phyloP scores from a whole-genome alignment of 2,797 vertebrate species.

The Urophycis tenuis region DNA sequence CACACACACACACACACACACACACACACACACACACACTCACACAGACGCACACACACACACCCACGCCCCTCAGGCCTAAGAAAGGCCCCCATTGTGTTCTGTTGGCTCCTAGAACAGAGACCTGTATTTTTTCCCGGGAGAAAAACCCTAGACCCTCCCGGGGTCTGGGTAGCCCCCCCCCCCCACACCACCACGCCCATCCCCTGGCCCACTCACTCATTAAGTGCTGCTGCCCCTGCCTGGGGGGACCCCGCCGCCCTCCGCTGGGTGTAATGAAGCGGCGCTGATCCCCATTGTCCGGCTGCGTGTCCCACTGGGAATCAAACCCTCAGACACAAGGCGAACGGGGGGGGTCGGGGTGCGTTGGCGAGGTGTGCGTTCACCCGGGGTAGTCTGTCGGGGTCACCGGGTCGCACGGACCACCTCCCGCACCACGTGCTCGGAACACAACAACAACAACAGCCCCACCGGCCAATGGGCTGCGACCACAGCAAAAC shows the following conservation, averaged over 20 bases:
- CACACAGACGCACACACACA: background rate
- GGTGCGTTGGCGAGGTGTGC: constrained; percentile 35
- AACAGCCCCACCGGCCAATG: constrained; percentile 11
- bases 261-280: constrained; percentile 67
- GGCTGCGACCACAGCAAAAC: constrained; percentile 12
- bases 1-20: background rate
- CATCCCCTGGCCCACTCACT: background rate
- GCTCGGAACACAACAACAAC: constrained; percentile 25
- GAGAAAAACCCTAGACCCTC: constrained; percentile 50
- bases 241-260: constrained; percentile 23
- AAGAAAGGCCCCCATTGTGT: constrained; percentile 51
- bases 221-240: constrained; percentile 38
- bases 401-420: constrained; percentile 48
- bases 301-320: constrained; percentile 57
- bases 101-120: constrained; percentile 42
- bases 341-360: constrained; percentile 41
- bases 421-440: constrained; percentile 30
- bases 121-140: constrained; percentile 61
- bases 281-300: constrained; percentile 69
- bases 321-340: constrained; percentile 56
- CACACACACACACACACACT: background rate
- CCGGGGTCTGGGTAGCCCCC: too few relatives aligned
- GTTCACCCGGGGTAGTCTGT: constrained; percentile 46
- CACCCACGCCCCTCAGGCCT: constrained; percentile 35
- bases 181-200: constrained; percentile 25